These are phyloP conservation scores for Centropyge bicolor DNA, from an alignment of 2,797 vertebrate species.

Conservation along the genomic window DNA sequence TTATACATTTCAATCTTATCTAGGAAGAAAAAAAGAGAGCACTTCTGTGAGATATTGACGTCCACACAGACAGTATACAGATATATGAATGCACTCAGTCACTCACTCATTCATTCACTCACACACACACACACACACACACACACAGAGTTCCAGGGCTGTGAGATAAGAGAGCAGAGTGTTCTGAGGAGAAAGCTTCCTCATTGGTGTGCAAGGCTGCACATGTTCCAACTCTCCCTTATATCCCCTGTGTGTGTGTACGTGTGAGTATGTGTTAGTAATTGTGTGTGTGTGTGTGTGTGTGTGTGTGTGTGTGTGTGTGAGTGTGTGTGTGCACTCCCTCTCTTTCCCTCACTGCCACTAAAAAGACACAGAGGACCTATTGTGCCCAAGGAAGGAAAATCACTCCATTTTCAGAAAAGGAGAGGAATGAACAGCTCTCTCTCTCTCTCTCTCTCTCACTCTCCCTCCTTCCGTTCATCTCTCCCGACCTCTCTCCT, in stretches of 20 bases:
- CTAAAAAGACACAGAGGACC: conserved; percentile 85
- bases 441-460: conserved; percentile 63
- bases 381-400: conserved; percentile 87
- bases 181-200: conserved; percentile 79
- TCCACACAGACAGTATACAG: conserved; percentile 41
- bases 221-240: conserved; percentile 74
- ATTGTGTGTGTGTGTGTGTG: conserved; percentile 17
- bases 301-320: conserved; percentile 7
- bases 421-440: conserved; percentile 79
- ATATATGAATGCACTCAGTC: conserved; percentile 49
- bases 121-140: conserved; percentile 33
- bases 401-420: conserved; percentile 84
- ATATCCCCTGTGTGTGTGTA: conserved; percentile 66
- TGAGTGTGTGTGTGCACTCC: conserved; percentile 27
- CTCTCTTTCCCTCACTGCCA: conserved; percentile 73
- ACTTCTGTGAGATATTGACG: conserved; percentile 24
- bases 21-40: neutral
- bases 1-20: conserved; percentile 54
- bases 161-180: conserved; percentile 80
- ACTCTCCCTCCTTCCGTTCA: conserved; percentile 33
- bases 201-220: conserved; percentile 83
- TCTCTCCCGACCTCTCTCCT: conserved; percentile 19
- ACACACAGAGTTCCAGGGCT: conserved; percentile 56
- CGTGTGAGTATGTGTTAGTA: conserved; percentile 17
- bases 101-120: conserved; percentile 9